Conservation (phyloP, 1,140 invertebrate genomes). For the Spodoptera frugiperda region DNA sequence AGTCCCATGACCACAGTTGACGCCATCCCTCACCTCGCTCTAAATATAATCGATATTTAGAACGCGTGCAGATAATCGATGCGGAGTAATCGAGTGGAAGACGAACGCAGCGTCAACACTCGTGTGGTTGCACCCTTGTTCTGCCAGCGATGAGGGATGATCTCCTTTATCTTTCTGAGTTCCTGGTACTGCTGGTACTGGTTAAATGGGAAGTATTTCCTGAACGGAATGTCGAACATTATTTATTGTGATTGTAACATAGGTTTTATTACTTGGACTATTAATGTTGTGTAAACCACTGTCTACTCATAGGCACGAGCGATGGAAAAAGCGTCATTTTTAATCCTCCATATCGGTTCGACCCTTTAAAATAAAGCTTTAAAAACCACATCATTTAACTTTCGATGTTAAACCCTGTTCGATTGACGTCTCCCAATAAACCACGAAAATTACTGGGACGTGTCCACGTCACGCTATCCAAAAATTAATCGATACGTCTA, state of each 20-base stretch:
- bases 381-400: no score
- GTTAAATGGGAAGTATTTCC: no score
- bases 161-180: constrained; percentile 7
- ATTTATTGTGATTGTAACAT: no score
- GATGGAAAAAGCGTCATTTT: no score
- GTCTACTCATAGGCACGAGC: no score
- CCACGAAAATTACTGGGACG: constrained; percentile 6
- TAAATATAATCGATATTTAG: constrained; percentile 40
- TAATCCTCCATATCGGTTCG: no score
- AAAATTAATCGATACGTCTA: constrained; percentile 27
- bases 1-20: constrained; percentile 9
- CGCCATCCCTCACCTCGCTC: constrained; percentile 9
- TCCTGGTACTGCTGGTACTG: neutral
- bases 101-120: constrained; percentile 11
- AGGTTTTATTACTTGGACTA: no score
- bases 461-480: constrained; percentile 35
- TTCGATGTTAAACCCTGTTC: no score
- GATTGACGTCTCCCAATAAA: neutral
- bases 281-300: no score
- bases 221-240: no score
- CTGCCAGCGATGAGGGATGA: neutral
- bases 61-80: constrained; percentile 44
- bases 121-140: constrained; percentile 9
- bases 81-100: constrained; percentile 30
- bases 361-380: no score